Evolutionary conservation across 2,113 vertebrate genomes (phyloP).

Genomic region (Donacobius atricapilla): DNA sequence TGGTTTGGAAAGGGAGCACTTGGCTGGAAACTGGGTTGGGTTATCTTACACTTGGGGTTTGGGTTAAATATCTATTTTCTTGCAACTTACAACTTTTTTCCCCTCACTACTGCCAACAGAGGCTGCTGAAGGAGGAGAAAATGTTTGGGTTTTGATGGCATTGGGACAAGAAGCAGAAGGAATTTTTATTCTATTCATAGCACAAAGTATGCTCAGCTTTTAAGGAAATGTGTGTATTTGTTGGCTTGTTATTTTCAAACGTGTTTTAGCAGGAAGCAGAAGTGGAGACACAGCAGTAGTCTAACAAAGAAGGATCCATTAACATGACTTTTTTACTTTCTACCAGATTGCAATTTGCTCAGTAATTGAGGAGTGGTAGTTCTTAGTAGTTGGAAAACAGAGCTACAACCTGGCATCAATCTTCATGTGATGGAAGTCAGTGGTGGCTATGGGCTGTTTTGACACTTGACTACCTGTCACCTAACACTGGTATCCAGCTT

Average conservation of each 20-base stretch:
- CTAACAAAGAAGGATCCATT: neutral
- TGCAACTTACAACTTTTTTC: neutral
- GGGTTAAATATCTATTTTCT: neutral
- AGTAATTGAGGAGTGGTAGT: neutral
- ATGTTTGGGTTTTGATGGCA: neutral
- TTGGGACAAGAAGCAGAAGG: neutral
- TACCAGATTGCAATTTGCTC: neutral
- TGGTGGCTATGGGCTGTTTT: neutral
- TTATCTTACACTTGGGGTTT: neutral
- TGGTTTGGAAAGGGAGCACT: neutral
- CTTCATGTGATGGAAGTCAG: neutral
- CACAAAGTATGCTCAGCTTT: neutral
- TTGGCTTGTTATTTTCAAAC: neutral
- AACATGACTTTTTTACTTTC: neutral
- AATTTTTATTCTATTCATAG: neutral
- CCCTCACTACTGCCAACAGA: neutral
- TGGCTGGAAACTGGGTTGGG: neutral
- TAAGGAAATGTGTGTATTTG: neutral
- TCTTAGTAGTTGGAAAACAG: constrained; percentile 16
- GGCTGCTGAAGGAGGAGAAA: neutral
- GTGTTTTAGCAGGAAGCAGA: neutral
- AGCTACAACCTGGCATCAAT: neutral
- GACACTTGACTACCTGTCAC: constrained; percentile 24
- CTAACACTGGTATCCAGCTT: neutral
- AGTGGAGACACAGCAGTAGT: neutral